phyloP scores from a whole-genome alignment of 1,140 invertebrate genomes.

The Psix sp. region DNA sequence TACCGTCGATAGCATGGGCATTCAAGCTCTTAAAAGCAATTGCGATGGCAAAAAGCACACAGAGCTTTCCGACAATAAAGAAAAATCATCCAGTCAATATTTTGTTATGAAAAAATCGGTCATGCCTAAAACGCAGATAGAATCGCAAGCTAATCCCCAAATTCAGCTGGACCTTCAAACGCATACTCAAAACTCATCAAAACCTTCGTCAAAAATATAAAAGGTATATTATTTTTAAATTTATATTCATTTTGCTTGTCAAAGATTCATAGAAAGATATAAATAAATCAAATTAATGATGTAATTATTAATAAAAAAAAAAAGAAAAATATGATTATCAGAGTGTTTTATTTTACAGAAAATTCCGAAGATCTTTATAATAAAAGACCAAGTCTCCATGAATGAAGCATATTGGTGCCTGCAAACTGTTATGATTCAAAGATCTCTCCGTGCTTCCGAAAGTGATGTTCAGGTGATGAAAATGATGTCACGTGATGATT shows the following conservation, averaged over 20 bases:
- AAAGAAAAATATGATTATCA: not conserved
- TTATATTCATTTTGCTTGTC: not conserved
- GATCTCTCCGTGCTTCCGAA: slow-evolving; percentile 6
- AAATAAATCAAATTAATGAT: no score
- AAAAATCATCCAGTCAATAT: not conserved
- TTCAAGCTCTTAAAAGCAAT: slow-evolving; percentile 1
- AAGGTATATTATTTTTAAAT: slow-evolving; percentile 1
- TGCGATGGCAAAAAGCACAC: not conserved
- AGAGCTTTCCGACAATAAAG: not conserved
- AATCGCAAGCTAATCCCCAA: not conserved
- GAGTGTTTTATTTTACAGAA: slow-evolving; percentile 2
- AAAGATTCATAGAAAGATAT: no score
- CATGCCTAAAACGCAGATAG: no score
- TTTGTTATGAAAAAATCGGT: not conserved
- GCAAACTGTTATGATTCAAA: slow-evolving; percentile 10
- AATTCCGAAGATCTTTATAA: not conserved
- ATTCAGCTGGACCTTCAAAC: not conserved
- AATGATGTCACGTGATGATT: slow-evolving; percentile 6
- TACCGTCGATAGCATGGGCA: not conserved
- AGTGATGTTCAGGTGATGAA: slow-evolving; percentile 5
- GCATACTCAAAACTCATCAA: not conserved
- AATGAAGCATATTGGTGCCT: slow-evolving; percentile 8
- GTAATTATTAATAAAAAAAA: not conserved
- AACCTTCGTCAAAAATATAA: not conserved
- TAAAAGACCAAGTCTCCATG: slow-evolving; percentile 7